Conservation (phyloP, 2,797 vertebrate genomes). For the Lepidocolaptes lacrymiger region DNA sequence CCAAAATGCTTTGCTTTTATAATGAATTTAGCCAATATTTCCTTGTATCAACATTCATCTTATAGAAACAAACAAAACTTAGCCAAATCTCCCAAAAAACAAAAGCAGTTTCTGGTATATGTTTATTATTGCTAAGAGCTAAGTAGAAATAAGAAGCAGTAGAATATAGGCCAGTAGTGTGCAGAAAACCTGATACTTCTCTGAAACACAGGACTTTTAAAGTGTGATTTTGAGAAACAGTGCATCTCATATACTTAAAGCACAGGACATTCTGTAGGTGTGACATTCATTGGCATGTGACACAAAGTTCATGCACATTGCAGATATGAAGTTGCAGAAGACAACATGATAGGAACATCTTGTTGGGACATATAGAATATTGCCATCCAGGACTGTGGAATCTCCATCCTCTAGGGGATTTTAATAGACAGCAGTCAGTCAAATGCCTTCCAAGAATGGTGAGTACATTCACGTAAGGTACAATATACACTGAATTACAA, state of each 20-base stretch:
- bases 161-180: neutral
- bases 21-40: neutral
- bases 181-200: neutral
- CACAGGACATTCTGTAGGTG: neutral
- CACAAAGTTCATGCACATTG: neutral
- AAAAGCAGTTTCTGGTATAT: neutral
- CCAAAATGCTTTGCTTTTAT: neutral
- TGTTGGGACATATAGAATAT: neutral
- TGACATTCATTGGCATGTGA: accelerated
- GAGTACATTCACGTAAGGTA: neutral
- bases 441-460: neutral
- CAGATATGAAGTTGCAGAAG: neutral
- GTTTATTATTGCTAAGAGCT: neutral
- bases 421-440: neutral
- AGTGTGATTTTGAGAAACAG: neutral
- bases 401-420: neutral
- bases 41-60: neutral
- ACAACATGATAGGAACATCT: neutral
- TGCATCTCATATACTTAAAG: neutral
- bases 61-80: neutral
- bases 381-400: neutral
- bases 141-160: neutral
- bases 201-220: neutral
- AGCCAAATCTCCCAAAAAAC: neutral
- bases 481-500: neutral